Evolutionary conservation across 1,140 invertebrate genomes (phyloP).

Genomic region (Frieseomelitta varia): DNA sequence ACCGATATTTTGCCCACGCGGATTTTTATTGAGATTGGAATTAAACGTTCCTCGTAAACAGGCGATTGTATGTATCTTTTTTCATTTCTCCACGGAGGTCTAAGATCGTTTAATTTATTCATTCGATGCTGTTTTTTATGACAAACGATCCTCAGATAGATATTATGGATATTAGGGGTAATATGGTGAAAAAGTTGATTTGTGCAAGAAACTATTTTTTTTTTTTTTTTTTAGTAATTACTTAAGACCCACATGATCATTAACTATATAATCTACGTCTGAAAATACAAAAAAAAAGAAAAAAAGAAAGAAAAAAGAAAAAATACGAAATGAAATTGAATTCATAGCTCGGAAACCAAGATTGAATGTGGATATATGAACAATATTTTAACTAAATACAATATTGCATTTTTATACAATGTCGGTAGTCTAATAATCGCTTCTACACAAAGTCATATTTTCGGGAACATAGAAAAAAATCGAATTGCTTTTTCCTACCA

Average conservation of each 20-base stretch:
- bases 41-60: not conserved
- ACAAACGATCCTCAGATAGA: not conserved
- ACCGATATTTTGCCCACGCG: not conserved
- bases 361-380: too few relatives aligned
- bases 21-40: not conserved
- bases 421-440: too few relatives aligned
- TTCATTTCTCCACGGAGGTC: not conserved
- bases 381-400: too few relatives aligned
- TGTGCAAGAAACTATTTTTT: not conserved
- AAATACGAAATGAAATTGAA: too few relatives aligned
- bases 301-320: too few relatives aligned
- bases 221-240: too few relatives aligned
- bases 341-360: too few relatives aligned
- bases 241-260: not conserved
- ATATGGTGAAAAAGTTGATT: not conserved
- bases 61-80: not conserved
- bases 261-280: not conserved
- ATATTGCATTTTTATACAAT: too few relatives aligned
- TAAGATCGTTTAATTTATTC: not conserved
- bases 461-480: too few relatives aligned
- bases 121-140: not conserved
- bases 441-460: too few relatives aligned
- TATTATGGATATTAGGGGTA: not conserved
- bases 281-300: too few relatives aligned
- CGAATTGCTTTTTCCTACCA: too few relatives aligned